These are phyloP conservation scores for Nansenia antarctica DNA, from an alignment of 2,113 vertebrate species.

Conservation along the genomic window DNA sequence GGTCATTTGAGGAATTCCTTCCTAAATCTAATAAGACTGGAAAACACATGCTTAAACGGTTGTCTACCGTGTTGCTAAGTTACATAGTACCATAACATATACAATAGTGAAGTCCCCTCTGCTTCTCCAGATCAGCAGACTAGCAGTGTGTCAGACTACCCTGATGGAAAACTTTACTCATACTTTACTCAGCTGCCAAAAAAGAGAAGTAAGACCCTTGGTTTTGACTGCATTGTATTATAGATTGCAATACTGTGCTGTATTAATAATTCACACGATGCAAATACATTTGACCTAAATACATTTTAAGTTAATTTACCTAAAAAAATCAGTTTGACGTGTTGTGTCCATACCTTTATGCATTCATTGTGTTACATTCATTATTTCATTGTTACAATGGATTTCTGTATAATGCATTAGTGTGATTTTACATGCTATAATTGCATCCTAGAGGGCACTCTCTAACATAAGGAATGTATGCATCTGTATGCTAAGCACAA, in stretches of 20 bases:
- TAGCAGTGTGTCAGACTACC: constrained; percentile 51
- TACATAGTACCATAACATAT: constrained; percentile 44
- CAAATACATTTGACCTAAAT: not conserved
- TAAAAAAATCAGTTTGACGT: too few species aligned
- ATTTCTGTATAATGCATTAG: too few species aligned
- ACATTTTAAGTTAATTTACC: not conserved
- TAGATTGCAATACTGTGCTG: not conserved
- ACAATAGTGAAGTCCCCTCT: constrained; percentile 25
- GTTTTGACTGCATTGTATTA: not conserved
- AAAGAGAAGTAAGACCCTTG: not conserved
- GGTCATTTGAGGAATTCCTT: constrained; percentile 2
- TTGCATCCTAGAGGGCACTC: too few species aligned
- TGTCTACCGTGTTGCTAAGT: constrained; percentile 31
- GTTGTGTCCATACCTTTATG: too few species aligned
- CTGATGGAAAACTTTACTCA: constrained; percentile 67
- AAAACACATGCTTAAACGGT: not conserved
- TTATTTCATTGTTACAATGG: too few species aligned
- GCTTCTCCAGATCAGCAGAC: constrained; percentile 33
- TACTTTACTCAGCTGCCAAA: not conserved
- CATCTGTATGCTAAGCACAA: too few species aligned
- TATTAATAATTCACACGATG: not conserved
- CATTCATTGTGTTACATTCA: too few species aligned
- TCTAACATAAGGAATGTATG: too few species aligned
- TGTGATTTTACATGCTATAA: too few species aligned
- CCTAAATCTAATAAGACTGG: constrained; percentile 23